Evolutionary conservation across 2,113 vertebrate species (phyloP), one percentile per base, ranked within the genome.

Genomic region (Lepisosteus osseus): DNA sequence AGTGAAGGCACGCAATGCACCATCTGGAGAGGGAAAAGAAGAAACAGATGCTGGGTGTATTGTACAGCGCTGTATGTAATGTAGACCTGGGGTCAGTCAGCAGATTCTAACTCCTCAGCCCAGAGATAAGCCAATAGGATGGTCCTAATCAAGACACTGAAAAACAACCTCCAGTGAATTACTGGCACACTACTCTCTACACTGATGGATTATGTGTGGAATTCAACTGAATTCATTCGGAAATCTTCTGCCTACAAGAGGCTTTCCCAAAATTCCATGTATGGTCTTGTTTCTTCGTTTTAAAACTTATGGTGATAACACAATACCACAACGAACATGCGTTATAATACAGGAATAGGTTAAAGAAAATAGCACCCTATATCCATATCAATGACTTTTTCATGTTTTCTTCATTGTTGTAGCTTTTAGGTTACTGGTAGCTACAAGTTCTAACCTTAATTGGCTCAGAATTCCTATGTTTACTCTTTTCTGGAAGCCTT

Each of bases 11-110:
- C 62, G 29, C 68, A 70, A 73, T 77, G 71, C n/a, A 54, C 68
- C 73, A 77, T 66, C 70, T 76, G 76, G 51, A 73, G 40, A 44
- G 15, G 7, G 8, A 51, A 72, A 73, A 63, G 56, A 59, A 55
- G 44, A 63, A 76, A 71, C 79, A 83, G 77, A 83, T 78, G 79
- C 51, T 54, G 66, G 44, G 15, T 51, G 65, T 47, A 47, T 54
- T 45, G 17, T 5, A 15, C 42, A 67, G 44, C 44, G 45, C n/a
- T 14, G 43, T 42, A 44, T 84, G 67, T 68, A 54, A 76, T 69
- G 40, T 9, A 61, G 56, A 56, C 73, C 17, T 54, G 11, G 8
- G 15, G 17, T 68, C 66, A 55, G 51, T 29, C 66, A 47, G 42
- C 15, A 66, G 7, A 13, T 43, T 44, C 6, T 17, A 14, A 14